Percentiles rank a stretch among this genome's conserved stretches.
These are phyloP conservation scores for Rhamphomyia laevipes DNA, from an alignment of 2,888 invertebrate genomes.

Conservation along the genomic window DNA sequence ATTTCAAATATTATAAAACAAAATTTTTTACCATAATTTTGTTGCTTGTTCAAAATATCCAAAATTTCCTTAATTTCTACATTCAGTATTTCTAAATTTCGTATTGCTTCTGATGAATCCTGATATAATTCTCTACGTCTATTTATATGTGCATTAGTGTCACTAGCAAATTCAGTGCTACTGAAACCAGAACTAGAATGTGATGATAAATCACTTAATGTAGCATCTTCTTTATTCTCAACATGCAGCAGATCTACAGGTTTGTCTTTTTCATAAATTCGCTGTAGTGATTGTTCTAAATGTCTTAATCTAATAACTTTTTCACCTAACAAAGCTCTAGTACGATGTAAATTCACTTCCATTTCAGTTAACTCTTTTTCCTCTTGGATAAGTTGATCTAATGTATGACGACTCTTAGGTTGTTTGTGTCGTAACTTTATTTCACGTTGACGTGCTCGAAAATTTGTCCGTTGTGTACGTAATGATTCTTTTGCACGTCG, in stretches of 20 bases:
- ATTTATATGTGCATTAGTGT: slow-evolving; percentile 35
- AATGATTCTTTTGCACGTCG: slow-evolving; percentile 69
- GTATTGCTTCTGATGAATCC: slow-evolving; percentile 56
- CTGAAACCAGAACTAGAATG: slow-evolving; percentile 47
- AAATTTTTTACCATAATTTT: slow-evolving; percentile 29
- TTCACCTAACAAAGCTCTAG: slow-evolving; percentile 66
- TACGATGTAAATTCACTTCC: slow-evolving; percentile 72
- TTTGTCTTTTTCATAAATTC: slow-evolving; percentile 38
- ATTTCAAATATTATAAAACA: slow-evolving; percentile 15
- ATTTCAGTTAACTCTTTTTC: slow-evolving; percentile 73
- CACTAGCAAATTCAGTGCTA: slow-evolving; percentile 53
- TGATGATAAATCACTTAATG: slow-evolving; percentile 53
- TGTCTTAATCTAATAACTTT: slow-evolving; percentile 70
- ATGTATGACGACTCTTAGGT: slow-evolving; percentile 24
- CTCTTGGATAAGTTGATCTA: slow-evolving; percentile 46
- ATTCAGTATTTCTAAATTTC: slow-evolving; percentile 56
- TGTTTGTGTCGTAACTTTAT: slow-evolving; percentile 38
- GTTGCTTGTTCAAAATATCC: slow-evolving; percentile 51
- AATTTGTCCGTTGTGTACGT: slow-evolving; percentile 52
- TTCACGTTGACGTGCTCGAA: slow-evolving; percentile 52
- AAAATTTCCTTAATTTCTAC: slow-evolving; percentile 59
- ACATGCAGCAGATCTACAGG: slow-evolving; percentile 24
- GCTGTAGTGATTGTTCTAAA: slow-evolving; percentile 62
- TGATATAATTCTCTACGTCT: slow-evolving; percentile 40
- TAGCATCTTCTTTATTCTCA: slow-evolving; percentile 45